Evolutionary conservation across 2,888 invertebrate genomes (phyloP), one percentile per base, ranked within the genome.

Genomic region (Salticus scenicus): DNA sequence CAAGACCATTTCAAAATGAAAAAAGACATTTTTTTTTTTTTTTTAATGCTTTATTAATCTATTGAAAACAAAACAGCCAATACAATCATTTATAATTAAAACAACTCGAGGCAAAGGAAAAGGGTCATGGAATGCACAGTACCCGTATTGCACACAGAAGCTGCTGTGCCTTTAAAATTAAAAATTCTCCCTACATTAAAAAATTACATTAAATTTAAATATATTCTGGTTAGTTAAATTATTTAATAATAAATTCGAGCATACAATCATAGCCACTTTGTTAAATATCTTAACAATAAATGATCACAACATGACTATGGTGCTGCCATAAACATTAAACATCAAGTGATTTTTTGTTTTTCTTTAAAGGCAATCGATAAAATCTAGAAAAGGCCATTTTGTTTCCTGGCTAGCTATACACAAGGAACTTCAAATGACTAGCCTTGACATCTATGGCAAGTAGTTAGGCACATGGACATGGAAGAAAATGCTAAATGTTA

Each of bases 141-240:
- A 87, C 87, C 87, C 87, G 87, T 87, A 87, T 87, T 82, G 82
- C 81, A 87, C 87, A 87, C 86, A 80, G 86, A 86, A 86, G 80
- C 86, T 76, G 80, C 86, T 86, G 86, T 86, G 86, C 86, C 66
- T 76, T 80, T 74, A 74, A 85, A 78, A 78, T 69, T 66, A 78
- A 85, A 78, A 33, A n/a, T 67, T 20, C 30, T 66, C 31, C 47
- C 83, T 77, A 83, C 80, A 71, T 63, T 79, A 76, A 72, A 84
- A 82, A 84, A 77, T 73, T 51, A 74, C 33, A 80, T 41, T 67
- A 76, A 71, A 42, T 70, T 69, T 79, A 69, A 77, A 69, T 63
- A 64, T 67, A 64, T 63, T 66, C 71, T 70, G 57, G 81, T 82
- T 71, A 76, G 81, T 82, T 57, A 24, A 47, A 76, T 71, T 82